Base-by-base conservation (phyloP, 2,888 invertebrate genomes). In the Incurvaria masculella region DNA sequence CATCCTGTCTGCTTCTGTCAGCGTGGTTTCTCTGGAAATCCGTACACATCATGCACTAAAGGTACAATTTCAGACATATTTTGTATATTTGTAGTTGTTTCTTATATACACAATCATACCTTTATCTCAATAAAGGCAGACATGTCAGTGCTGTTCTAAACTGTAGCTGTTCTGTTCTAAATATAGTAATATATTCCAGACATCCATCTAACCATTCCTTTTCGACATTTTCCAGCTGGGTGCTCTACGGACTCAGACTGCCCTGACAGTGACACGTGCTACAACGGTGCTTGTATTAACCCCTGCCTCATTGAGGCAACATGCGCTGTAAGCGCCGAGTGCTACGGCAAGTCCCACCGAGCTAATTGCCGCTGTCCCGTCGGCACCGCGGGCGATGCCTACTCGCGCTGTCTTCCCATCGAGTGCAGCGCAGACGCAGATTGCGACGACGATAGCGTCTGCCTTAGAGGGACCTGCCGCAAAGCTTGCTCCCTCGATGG, bases 231-330 rank as follows among this genome's bases (percentile, higher is more conserved):
- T 79, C 46, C 66, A 89, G 88, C 91, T 61, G 91, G 89, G 46
- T 95, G 95, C 64, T 84, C 88, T 62, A 85, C 87, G 19, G 91
- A 94, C 64, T 83, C 82, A 40, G 92, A 94, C 65, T 94, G 94
- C 62, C 72, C 83, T n/a, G 81, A 86, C 54, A 86, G 86, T 50
- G 87, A 90, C 59, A 88, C 88, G 52, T 94, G 94, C 63, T 86
- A 89, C 65, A 91, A 91, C 61, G 85, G 87, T 1, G 88, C 88
- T 59, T 94, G 93, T 61, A 76, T 92, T 10, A 89, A 86, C 62
- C 91, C 93, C 20, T 94, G 94, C 61, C 73, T 89, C 16, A 65
- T 91, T 19, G 84, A 84, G 51, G 88, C 91, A 63, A 89, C 90
- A 6, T 94, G 94, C 62, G 89, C 91, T 6, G 80, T 88, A 44